These are phyloP conservation scores for Pampus argenteus DNA, from an alignment of 2,797 vertebrate genomes.

Conservation along the genomic window DNA sequence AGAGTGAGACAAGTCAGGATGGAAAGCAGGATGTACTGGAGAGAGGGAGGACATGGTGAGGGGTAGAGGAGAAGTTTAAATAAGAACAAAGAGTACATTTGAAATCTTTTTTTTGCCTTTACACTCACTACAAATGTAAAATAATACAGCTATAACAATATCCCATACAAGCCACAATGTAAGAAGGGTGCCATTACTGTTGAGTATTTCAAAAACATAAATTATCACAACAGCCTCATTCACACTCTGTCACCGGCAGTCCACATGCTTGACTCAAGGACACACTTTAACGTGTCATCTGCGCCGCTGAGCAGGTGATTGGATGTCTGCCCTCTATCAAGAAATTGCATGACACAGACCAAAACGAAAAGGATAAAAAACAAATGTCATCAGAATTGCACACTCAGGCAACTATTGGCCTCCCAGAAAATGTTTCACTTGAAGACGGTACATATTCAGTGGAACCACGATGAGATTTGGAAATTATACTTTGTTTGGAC, in stretches of 20 bases:
- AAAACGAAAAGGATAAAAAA: conserved; percentile 19
- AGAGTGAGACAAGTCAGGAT: conserved; percentile 26
- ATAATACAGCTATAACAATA: not conserved
- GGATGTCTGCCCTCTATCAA: conserved; percentile 23
- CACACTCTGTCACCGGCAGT: not conserved
- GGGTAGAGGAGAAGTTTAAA: conserved; percentile 5
- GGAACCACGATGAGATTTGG: not conserved
- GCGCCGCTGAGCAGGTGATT: conserved; percentile 33
- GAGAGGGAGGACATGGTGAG: not conserved
- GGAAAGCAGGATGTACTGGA: conserved; percentile 10
- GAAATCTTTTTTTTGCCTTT: not conserved
- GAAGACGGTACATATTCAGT: not conserved
- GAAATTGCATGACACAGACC: conserved; percentile 14
- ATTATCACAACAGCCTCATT: conserved; percentile 6
- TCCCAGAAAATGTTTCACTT: not conserved
- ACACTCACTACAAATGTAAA: conserved; percentile 1
- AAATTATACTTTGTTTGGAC: not conserved
- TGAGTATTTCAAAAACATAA: conserved; percentile 9
- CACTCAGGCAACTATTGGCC: not conserved
- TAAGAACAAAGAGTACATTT: conserved; percentile 9
- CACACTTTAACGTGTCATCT: conserved; percentile 29
- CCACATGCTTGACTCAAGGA: conserved; percentile 6
- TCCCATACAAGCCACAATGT: not conserved
- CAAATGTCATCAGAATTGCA: not conserved
- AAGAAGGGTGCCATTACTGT: not conserved